phyloP scores from a whole-genome alignment of 2,797 vertebrate species.

The Siniperca obscura region DNA sequence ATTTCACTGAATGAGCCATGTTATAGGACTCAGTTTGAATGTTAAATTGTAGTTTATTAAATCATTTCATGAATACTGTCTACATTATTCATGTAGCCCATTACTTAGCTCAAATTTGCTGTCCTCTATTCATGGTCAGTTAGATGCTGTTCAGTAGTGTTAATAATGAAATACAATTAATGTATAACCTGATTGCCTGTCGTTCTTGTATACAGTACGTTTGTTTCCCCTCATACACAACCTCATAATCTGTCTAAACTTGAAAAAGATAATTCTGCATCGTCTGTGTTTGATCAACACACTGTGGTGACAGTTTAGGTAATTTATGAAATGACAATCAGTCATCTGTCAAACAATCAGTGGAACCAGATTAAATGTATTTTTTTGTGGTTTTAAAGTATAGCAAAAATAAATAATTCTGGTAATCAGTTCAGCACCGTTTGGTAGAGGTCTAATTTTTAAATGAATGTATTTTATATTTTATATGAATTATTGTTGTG shows the following conservation, averaged over 20 bases:
- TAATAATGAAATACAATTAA: neutral
- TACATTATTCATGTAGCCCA: neutral
- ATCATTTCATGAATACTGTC: neutral
- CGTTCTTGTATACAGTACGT: neutral
- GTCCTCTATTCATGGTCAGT: neutral
- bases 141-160: neutral
- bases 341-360: neutral
- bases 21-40: neutral
- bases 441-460: neutral
- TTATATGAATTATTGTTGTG: neutral
- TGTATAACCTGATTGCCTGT: neutral
- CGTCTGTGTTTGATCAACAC: neutral
- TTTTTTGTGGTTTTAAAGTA: neutral
- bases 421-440: neutral
- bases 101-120: neutral
- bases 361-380: neutral
- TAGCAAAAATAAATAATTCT: neutral
- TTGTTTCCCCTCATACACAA: neutral
- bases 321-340: neutral
- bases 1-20: neutral
- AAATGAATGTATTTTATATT: neutral
- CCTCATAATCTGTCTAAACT: neutral
- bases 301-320: neutral
- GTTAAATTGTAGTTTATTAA: neutral
- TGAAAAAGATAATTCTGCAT: neutral